Percentiles rank a stretch among this genome's conserved stretches.
phyloP scores from a whole-genome alignment of 2,113 vertebrate genomes.

The Pithys albifrons region DNA sequence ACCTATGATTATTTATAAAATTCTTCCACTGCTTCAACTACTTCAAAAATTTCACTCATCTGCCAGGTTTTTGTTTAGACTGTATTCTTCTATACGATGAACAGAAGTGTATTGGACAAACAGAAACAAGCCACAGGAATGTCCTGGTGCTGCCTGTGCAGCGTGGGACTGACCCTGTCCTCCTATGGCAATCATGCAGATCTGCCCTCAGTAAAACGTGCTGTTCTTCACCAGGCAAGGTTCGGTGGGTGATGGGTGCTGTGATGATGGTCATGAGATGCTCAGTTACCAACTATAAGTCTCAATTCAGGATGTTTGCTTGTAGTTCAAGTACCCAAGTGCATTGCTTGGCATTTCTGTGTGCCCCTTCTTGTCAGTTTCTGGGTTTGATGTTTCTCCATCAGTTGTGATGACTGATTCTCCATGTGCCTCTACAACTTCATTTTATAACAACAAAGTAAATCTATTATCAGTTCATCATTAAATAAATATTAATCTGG shows the following conservation, averaged over 20 bases:
- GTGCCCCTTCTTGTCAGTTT: neutral
- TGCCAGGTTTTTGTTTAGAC: neutral
- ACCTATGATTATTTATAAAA: neutral
- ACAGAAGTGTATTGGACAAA: neutral
- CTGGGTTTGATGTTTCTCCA: neutral
- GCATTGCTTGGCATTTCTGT: neutral
- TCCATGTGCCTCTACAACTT: neutral
- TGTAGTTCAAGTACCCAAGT: neutral
- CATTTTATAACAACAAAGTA: neutral
- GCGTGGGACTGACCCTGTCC: neutral
- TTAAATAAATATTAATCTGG: neutral
- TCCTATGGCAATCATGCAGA: fast-evolving
- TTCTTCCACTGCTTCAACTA: neutral
- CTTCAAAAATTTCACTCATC: neutral
- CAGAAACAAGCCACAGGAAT: neutral
- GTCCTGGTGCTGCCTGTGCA: neutral
- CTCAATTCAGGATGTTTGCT: neutral
- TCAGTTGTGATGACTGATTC: neutral
- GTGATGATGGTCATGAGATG: neutral
- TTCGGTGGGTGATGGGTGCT: neutral
- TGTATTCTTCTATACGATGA: neutral
- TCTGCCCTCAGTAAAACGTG: fast-evolving
- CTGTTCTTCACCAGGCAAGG: neutral
- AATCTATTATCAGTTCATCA: slow-evolving; percentile 9
- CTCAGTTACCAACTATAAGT: neutral